A percentile compares a stretch with the other conserved stretches of the same genome.
These are phyloP conservation scores for Magallana nippona DNA, from an alignment of 2,888 invertebrate genomes.

Conservation along the genomic window DNA sequence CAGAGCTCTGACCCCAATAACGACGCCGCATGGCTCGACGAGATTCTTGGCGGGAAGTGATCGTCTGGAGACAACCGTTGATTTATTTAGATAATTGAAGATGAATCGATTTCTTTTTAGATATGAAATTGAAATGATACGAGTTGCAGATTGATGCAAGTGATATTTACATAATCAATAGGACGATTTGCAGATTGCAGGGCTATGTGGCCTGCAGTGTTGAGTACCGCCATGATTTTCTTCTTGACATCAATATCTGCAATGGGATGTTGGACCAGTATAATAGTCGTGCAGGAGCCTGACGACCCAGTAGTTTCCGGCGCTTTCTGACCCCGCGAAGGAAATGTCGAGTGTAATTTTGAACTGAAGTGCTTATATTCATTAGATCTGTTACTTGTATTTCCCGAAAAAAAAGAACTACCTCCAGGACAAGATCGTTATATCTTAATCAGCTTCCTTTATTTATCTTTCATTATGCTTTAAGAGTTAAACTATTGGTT, in stretches of 20 bases:
- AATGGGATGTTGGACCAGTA: slow-evolving; percentile 27
- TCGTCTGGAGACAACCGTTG: slow-evolving; percentile 31
- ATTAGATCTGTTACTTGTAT: slow-evolving; percentile 33
- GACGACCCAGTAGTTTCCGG: not conserved
- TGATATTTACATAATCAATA: slow-evolving; percentile 46
- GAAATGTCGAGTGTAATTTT: slow-evolving; percentile 14
- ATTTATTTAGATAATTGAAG: slow-evolving; percentile 42
- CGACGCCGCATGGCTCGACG: slow-evolving; percentile 73
- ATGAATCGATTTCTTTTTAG: slow-evolving; percentile 37
- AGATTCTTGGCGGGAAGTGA: slow-evolving; percentile 65
- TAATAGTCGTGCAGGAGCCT: not conserved
- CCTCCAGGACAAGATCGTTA: slow-evolving; percentile 15
- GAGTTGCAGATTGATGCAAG: slow-evolving; percentile 38
- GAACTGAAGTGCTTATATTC: slow-evolving; percentile 24
- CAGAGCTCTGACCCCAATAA: slow-evolving; percentile 62
- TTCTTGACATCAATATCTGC: slow-evolving; percentile 15
- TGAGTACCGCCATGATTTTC: slow-evolving; percentile 8
- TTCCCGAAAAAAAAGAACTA: not conserved
- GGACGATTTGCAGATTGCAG: not conserved
- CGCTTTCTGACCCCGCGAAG: slow-evolving; percentile 11
- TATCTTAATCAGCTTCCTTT: not conserved
- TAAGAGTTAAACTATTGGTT: not conserved
- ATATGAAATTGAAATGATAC: slow-evolving; percentile 38
- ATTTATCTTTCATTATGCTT: not conserved
- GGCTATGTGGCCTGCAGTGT: slow-evolving; percentile 16